Evolutionary conservation across 2,888 invertebrate species (phyloP).

Genomic region (Mesorhabditis spiculigera): DNA sequence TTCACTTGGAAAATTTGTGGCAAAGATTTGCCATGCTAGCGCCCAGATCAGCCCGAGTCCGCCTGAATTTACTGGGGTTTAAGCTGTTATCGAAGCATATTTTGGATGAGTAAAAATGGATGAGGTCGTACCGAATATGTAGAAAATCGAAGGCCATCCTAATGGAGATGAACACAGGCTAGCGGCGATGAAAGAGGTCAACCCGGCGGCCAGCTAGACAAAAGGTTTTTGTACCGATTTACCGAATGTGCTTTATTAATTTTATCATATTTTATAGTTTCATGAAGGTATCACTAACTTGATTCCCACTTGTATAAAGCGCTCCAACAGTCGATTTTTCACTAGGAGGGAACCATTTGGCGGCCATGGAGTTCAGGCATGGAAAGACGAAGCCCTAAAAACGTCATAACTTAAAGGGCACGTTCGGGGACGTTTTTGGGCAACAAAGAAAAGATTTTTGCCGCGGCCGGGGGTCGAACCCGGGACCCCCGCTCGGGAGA

Average conservation of each 20-base stretch:
- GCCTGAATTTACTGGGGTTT: background rate
- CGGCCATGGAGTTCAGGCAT: conserved; percentile 25
- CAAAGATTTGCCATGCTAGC: background rate
- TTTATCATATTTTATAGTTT: background rate
- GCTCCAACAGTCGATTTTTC: conserved; percentile 42
- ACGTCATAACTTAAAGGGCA: no score
- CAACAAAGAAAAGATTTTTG: no score
- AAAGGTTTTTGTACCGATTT: no score
- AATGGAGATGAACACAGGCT: conserved; percentile 28
- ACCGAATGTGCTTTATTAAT: background rate
- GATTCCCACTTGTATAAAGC: conserved; percentile 48
- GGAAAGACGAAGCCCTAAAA: conserved; percentile 40
- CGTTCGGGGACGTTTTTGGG: no score
- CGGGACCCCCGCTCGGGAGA: no score
- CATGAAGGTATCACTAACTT: conserved; percentile 13
- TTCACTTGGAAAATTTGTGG: conserved; percentile 4
- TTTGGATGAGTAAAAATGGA: background rate
- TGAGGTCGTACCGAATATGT: conserved; percentile 26
- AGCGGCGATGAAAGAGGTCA: conserved; percentile 29
- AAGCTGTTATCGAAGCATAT: background rate
- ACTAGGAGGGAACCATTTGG: conserved; percentile 41
- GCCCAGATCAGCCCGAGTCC: background rate
- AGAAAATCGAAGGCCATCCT: conserved; percentile 49
- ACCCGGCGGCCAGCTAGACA: conserved; percentile 24
- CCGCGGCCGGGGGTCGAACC: no score